Evolutionary conservation across 2,888 invertebrate species (phyloP).

Genomic region (Imbricaverruca yamaguchii): DNA sequence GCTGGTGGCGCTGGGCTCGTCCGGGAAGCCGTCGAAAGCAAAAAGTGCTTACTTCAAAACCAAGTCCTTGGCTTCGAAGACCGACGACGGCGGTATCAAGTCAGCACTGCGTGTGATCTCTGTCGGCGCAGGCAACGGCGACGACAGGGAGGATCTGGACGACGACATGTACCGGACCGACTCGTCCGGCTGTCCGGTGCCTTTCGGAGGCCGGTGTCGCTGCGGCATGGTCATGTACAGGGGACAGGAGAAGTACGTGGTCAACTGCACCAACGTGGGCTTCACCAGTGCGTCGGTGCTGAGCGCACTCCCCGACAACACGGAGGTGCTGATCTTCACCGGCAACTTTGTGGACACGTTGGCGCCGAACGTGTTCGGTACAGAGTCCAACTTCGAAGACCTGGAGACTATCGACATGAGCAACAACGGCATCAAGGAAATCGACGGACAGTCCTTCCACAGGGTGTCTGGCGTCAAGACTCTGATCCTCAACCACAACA

Average conservation of each 20-base stretch:
- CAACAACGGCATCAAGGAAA: slow-evolving; percentile 60
- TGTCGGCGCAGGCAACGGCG: too few relatives aligned
- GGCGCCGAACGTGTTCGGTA: slow-evolving; percentile 63
- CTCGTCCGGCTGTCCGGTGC: too few relatives aligned
- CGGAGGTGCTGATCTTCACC: slow-evolving; percentile 59
- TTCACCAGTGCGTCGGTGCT: slow-evolving; percentile 54
- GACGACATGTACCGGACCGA: too few relatives aligned
- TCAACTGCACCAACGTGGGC: slow-evolving; percentile 60
- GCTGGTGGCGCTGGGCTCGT: too few relatives aligned
- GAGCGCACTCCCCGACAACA: slow-evolving; percentile 54
- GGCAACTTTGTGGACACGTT: slow-evolving; percentile 58
- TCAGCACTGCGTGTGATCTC: too few relatives aligned
- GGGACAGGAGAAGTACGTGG: slow-evolving; percentile 48
- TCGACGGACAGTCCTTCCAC: slow-evolving; percentile 65
- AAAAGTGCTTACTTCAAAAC: too few relatives aligned
- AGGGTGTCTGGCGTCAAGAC: slow-evolving; percentile 50
- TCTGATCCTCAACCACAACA: slow-evolving; percentile 62
- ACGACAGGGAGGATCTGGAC: too few relatives aligned
- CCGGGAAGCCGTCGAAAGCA: too few relatives aligned
- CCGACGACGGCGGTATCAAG: too few relatives aligned
- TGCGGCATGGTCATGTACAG: slow-evolving; percentile 24
- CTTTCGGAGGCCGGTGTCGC: too few relatives aligned
- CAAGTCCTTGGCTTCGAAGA: too few relatives aligned
- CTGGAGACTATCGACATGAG: slow-evolving; percentile 63
- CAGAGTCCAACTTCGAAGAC: slow-evolving; percentile 44